Evolutionary conservation across 2,113 vertebrate genomes (phyloP), one percentile per base, ranked within the genome.

Genomic region (Oreochromis aureus): DNA sequence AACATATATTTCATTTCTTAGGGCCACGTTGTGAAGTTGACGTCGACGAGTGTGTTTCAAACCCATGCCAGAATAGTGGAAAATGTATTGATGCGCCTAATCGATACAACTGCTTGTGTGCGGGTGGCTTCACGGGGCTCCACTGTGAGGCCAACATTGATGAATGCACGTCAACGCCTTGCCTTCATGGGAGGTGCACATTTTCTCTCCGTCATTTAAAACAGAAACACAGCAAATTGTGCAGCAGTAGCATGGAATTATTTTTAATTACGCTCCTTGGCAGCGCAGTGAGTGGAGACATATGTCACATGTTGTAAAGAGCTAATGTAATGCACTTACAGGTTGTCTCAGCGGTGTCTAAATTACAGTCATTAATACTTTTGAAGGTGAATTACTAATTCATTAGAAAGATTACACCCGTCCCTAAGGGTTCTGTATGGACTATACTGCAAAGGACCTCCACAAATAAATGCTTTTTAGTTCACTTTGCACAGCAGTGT

Each of bases 131-230:
- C 93, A 91, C 78, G 0, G 96, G 97, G 83, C 90, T 84, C 81
- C 92, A 93, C 92, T 98, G 97, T 19, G 96, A 97, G 90, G 94
- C 66, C 87, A 96, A 97, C 93, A 89, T 93, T 94, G 95, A 97
- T 59, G 96, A 98, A 90, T 98, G 96, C 91, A 81, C 93, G 89
- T 96, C 97, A 91, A 95, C 93, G 73, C 97, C 96, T 87, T 98
- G 97, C 97, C 95, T 97, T 92, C 96, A 96, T 83, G 97, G 97
- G 96, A 97, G 97, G 97, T 97, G 94, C 59, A 59, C 30, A 32
- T 81, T 80, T 83, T 80, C 69, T 90, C 58, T 51, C 84, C 32
- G 5, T 78, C 87, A 44, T 87, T 91, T 84, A 27, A 82, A 76
- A 79, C 15, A 81, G 71, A 93, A 86, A 82, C 51, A 27, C 36